Evolutionary conservation across 2,888 invertebrate species (phyloP).

Genomic region (Drosophila yooni): DNA sequence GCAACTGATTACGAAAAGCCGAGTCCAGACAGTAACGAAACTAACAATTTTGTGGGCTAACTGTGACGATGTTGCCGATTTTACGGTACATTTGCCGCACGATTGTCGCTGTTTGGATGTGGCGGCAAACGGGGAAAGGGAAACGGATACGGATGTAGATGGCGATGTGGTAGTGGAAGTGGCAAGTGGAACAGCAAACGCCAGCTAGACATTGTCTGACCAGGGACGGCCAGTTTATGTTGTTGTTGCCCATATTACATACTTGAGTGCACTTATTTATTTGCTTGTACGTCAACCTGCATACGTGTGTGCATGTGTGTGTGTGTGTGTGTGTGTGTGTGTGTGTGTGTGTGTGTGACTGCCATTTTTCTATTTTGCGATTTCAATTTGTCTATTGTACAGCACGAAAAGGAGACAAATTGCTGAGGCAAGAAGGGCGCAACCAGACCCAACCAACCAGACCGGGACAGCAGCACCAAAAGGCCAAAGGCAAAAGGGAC

Average conservation of each 20-base stretch:
- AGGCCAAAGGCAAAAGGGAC: slow-evolving; percentile 36
- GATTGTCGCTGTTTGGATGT: slow-evolving; percentile 58
- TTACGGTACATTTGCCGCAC: slow-evolving; percentile 76
- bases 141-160: slow-evolving; percentile 7
- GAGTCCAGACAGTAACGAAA: slow-evolving; percentile 61
- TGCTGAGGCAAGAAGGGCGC: slow-evolving; percentile 17
- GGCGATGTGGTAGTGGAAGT: slow-evolving; percentile 33
- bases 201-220: slow-evolving; percentile 64
- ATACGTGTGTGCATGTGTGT: slow-evolving; percentile 18
- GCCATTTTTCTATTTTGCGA: slow-evolving; percentile 64
- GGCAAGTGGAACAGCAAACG: slow-evolving; percentile 44
- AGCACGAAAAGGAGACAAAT: slow-evolving; percentile 48
- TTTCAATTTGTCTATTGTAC: slow-evolving; percentile 76
- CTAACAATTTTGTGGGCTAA: slow-evolving; percentile 69
- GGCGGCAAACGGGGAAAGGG: neutral
- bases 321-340: slow-evolving; percentile 40
- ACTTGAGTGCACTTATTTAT: slow-evolving; percentile 80
- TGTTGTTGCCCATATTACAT: slow-evolving; percentile 72
- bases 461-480: slow-evolving; percentile 14
- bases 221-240: slow-evolving; percentile 33
- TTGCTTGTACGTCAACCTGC: slow-evolving; percentile 75
- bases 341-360: slow-evolving; percentile 37
- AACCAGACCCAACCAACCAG: slow-evolving; percentile 19
- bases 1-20: slow-evolving; percentile 62
- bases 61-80: slow-evolving; percentile 70